Percentiles rank a stretch among this genome's conserved stretches.
Evolutionary conservation across 2,888 invertebrate genomes (phyloP).

Genomic region (Sepiola atlantica): DNA sequence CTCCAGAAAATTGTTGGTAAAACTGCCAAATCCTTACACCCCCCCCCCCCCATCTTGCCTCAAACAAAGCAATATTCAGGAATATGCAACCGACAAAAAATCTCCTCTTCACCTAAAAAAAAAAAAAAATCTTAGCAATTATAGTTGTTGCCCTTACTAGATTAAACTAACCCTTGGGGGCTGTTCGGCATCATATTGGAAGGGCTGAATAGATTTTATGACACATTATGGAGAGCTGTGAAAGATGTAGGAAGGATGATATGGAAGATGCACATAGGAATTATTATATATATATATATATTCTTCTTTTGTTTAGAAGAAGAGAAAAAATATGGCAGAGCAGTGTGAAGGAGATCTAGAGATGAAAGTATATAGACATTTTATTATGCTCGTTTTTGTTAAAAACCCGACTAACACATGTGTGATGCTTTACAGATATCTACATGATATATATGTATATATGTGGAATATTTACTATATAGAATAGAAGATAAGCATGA

Average conservation of each 20-base stretch:
- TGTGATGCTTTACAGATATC: too few species aligned
- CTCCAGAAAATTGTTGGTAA: neutral
- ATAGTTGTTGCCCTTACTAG: neutral
- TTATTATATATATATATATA: neutral
- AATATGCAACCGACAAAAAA: neutral
- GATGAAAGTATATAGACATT: neutral
- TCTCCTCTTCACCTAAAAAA: too few species aligned
- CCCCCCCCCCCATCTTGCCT: neutral
- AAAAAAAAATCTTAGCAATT: neutral
- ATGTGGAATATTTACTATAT: too few species aligned
- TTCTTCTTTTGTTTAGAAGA: neutral
- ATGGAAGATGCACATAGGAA: neutral
- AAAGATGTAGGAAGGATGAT: slow-evolving; percentile 9
- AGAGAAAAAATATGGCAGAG: neutral
- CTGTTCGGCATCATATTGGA: slow-evolving; percentile 8
- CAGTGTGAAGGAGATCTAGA: neutral
- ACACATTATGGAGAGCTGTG: neutral
- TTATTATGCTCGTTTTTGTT: neutral
- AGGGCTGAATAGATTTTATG: neutral
- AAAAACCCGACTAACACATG: too few species aligned
- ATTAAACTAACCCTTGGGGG: slow-evolving; percentile 4
- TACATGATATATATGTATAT: too few species aligned
- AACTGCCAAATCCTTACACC: neutral
- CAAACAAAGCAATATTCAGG: neutral
- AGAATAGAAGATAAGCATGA: too few species aligned